These are phyloP conservation scores for Cataglyphis hispanica DNA, from an alignment of 1,140 invertebrate species.

Conservation along the genomic window DNA sequence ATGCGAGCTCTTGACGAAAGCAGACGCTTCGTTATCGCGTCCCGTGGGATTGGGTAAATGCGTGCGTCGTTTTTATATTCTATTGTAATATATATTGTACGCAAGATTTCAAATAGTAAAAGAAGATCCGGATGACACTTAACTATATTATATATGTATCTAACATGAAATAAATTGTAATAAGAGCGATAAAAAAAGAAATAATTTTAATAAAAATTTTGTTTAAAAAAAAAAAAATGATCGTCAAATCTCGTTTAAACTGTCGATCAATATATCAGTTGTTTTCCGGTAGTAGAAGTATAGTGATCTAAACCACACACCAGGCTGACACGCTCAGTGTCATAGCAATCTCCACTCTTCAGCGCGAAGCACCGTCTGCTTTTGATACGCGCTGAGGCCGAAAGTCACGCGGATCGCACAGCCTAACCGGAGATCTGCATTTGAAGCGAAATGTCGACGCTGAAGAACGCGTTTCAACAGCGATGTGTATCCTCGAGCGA, in stretches of 20 bases:
- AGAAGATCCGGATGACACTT: not conserved
- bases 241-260: not conserved
- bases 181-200: not conserved
- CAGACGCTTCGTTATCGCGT: conserved; percentile 51
- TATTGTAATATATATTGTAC: not conserved
- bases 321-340: conserved; percentile 4
- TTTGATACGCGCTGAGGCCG: conserved; percentile 47
- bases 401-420: conserved; percentile 33
- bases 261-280: conserved; percentile 19
- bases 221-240: too few species aligned
- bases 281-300: not conserved
- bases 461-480: conserved; percentile 61
- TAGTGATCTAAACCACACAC: conserved; percentile 2
- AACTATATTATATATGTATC: not conserved
- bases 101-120: not conserved
- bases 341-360: conserved; percentile 26
- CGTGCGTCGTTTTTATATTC: not conserved
- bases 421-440: conserved; percentile 46
- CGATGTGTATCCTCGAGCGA: conserved; percentile 59
- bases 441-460: conserved; percentile 60
- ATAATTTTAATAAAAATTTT: not conserved
- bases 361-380: conserved; percentile 43
- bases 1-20: conserved; percentile 31
- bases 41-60: conserved; percentile 34
- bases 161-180: not conserved